Conservation (phyloP, 2,113 vertebrate genomes). For the Cromileptes altivelis region DNA sequence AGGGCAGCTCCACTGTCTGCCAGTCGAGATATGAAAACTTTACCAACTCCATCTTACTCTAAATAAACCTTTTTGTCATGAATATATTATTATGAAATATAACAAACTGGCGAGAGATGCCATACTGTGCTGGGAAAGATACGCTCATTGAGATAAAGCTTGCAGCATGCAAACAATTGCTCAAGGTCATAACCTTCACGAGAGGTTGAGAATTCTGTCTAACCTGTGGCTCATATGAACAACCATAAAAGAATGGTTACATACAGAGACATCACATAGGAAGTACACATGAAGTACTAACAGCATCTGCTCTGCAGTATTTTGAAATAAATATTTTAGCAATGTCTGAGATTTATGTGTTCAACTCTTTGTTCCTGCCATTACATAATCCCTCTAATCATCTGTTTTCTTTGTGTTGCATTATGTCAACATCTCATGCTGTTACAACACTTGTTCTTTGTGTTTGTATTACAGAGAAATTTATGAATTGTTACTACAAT, state of each 20-base stretch:
- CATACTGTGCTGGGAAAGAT: background rate
- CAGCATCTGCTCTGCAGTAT: no score
- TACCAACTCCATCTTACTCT: background rate
- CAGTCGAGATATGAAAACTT: background rate
- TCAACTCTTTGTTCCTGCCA: background rate
- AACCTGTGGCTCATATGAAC: background rate
- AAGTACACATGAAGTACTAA: no score
- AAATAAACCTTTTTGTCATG: constrained; percentile 22
- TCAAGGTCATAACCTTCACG: constrained; percentile 51
- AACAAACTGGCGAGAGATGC: background rate
- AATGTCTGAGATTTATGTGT: background rate
- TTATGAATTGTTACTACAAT: background rate
- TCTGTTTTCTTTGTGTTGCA: constrained; percentile 26
- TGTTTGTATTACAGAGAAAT: constrained; percentile 7
- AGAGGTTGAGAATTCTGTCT: background rate
- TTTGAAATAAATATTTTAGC: background rate
- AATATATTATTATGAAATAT: constrained; percentile 23
- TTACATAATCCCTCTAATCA: constrained; percentile 7
- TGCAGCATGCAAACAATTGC: background rate
- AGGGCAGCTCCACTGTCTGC: background rate
- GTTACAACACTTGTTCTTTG: background rate
- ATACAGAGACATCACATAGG: background rate
- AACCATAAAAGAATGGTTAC: no score
- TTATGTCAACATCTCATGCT: background rate
- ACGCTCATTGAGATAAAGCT: background rate